Base-by-base conservation (phyloP, 2,797 vertebrate species). In the Phaenicophaeus curvirostris region DNA sequence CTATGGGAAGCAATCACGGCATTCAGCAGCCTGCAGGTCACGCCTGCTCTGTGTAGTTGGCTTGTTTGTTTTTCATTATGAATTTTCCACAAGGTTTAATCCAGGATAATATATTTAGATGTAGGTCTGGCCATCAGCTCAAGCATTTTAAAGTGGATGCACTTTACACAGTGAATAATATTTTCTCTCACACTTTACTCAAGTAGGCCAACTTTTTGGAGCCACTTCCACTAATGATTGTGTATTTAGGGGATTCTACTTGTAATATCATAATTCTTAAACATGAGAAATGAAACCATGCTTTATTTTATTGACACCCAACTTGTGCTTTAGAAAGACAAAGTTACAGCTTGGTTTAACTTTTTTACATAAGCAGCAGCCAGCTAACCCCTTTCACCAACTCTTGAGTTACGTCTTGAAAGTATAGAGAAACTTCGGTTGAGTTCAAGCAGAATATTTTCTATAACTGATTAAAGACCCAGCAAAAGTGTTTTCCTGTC, bases 51-150 rank as follows among this genome's bases (percentile, higher is more conserved):
- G 46, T 42, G 84, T 9, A 28, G 15, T 30, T 61, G 54, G 25
- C 21, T 90, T 92, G 66, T 14, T 90, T 92, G 66, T 14, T 89
- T 87, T 62, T 16, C 87, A 68, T 93, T 17, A 89, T 15, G 69
- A 92, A 73, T 84, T 96, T 95, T 95, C 89, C 85, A 89, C 35
- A 27, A 37, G 48, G 28, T 81, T 96, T 92, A 66, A 85, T 85
- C 75, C 35, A 69, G 35, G 74, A 44, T 91, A 88, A 94, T 78
- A 66, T 8, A 89, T 85, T 90, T 89, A 92, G 41, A 44, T 23
- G 20, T 74, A 67, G 71, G 41, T 71, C 90, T 92, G 73, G 73
- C 31, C 87, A 18, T n/a, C 50, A 63, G 27, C 53, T 87, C 21
- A 54, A 72, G 28, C 84, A 19, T 82, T 75, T 82, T 42, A 59